These are phyloP conservation scores for Bursaphelenchus okinawaensis DNA, from an alignment of 2,888 invertebrate genomes.

Conservation along the genomic window DNA sequence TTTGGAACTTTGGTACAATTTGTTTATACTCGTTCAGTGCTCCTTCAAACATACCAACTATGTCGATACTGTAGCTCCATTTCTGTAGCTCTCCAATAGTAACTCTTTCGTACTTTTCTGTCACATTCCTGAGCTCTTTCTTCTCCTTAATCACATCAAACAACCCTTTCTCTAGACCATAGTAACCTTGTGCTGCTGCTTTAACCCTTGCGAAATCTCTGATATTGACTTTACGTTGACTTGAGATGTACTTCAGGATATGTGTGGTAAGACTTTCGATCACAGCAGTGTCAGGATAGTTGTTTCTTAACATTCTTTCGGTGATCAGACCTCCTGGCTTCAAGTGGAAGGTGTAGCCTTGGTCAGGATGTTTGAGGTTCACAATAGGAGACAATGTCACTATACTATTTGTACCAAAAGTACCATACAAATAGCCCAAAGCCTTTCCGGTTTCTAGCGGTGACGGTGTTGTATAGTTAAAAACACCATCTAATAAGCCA, in stretches of 20 bases:
- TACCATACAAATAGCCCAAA: neutral
- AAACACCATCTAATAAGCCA: neutral
- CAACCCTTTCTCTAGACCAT: too few relatives aligned
- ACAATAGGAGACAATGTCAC: neutral
- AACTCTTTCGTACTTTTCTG: too few relatives aligned
- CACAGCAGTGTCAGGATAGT: neutral
- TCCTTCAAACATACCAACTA: too few relatives aligned
- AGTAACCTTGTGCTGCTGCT: too few relatives aligned
- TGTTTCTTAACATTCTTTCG: neutral
- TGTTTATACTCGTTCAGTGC: too few relatives aligned
- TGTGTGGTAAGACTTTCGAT: neutral
- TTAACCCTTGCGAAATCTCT: too few relatives aligned
- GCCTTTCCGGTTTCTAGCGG: neutral
- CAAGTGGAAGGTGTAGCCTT: neutral
- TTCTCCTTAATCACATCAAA: too few relatives aligned
- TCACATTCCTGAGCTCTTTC: too few relatives aligned
- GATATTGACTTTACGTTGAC: too few relatives aligned
- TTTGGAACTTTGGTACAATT: too few relatives aligned
- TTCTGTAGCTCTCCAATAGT: too few relatives aligned
- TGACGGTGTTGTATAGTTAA: neutral
- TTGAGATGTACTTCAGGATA: neutral
- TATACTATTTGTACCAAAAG: neutral
- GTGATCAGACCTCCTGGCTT: neutral
- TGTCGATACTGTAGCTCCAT: too few relatives aligned
- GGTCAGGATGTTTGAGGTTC: neutral